Conservation (phyloP, 2,113 vertebrate genomes). For the Poeciliopsis retropinna region DNA sequence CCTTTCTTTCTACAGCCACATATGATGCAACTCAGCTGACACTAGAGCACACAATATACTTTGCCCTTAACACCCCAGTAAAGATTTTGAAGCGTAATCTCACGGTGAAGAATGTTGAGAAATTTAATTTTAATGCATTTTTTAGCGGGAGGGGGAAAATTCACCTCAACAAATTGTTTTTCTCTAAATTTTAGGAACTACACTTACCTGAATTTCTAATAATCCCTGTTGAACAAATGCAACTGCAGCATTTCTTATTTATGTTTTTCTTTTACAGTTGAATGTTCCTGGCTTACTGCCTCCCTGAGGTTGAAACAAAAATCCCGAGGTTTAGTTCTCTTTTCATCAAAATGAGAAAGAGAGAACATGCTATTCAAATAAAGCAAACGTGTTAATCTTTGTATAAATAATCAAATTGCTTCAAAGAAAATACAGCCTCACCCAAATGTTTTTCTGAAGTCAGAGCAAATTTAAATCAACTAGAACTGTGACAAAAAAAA, state of each 20-base stretch:
- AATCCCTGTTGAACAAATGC: background rate
- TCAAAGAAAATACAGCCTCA: background rate
- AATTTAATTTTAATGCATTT: background rate
- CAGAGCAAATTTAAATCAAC: background rate
- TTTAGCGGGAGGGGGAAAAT: too few relatives aligned
- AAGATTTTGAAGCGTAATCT: background rate
- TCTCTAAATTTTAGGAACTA: background rate
- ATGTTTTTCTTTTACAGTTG: background rate
- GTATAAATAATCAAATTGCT: background rate
- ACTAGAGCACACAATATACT: background rate
- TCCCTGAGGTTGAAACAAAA: background rate
- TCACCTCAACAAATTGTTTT: background rate
- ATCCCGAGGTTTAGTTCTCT: background rate
- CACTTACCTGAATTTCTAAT: background rate
- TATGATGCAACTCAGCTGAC: background rate
- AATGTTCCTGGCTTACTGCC: background rate
- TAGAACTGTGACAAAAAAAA: background rate
- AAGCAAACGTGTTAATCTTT: background rate
- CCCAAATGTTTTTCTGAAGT: background rate
- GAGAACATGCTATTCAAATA: background rate
- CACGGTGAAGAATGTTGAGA: background rate
- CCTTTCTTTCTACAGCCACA: conserved; percentile 4
- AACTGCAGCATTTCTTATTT: background rate
- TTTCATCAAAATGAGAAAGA: background rate
- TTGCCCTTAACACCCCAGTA: background rate